These are phyloP conservation scores for Rotaria macrura DNA, from an alignment of 2,888 invertebrate species.

Conservation along the genomic window DNA sequence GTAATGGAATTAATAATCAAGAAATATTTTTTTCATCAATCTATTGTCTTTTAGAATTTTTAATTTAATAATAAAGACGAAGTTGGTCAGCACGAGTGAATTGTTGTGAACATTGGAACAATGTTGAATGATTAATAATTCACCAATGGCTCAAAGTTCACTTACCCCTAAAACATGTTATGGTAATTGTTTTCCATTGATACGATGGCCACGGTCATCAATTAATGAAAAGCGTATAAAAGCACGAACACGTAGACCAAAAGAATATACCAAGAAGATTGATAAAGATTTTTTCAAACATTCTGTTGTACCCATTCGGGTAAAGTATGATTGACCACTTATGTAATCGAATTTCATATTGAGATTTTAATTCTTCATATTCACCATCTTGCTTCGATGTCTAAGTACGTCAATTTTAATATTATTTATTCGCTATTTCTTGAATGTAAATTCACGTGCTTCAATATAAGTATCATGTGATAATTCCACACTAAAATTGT, in stretches of 20 bases:
- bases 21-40: background rate
- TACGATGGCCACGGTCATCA: background rate
- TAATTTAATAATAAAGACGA: background rate
- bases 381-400: background rate
- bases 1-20: background rate
- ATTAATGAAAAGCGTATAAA: background rate
- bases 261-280: background rate
- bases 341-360: background rate
- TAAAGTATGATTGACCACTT: background rate
- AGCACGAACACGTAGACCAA: conserved; percentile 8
- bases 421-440: background rate
- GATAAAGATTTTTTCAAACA: background rate
- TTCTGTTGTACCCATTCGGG: background rate
- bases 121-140: background rate
- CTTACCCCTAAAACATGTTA: background rate
- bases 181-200: background rate
- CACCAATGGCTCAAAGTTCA: background rate
- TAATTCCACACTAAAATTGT: too few relatives aligned
- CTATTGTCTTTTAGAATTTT: background rate
- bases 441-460: background rate
- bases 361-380: background rate
- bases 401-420: background rate
- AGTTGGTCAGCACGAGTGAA: background rate
- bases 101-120: background rate
- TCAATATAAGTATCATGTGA: background rate